Evolutionary conservation across 1,140 invertebrate species (phyloP).

Genomic region (Chironomus striatipennis): DNA sequence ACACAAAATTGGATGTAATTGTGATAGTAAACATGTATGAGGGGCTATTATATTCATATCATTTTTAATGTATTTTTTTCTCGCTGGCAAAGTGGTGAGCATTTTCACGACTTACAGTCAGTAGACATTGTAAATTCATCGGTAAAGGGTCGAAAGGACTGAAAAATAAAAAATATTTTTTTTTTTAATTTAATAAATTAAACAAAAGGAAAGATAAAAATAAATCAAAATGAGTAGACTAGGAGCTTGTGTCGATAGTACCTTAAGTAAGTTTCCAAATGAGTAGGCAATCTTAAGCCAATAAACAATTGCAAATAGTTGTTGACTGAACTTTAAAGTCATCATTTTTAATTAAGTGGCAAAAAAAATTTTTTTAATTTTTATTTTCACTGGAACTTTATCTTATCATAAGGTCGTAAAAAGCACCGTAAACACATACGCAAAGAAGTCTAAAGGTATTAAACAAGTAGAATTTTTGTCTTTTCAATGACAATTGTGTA

Average conservation of each 20-base stretch:
- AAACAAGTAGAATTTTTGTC: no score
- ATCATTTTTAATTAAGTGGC: no score
- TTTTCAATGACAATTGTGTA: no score
- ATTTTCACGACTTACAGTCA: background rate
- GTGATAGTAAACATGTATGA: no score
- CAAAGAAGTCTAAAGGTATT: no score
- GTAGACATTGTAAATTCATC: background rate
- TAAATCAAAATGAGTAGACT: background rate
- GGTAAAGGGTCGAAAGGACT: background rate
- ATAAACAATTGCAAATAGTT: no score
- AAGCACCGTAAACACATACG: background rate
- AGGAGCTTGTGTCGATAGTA: constrained; percentile 11
- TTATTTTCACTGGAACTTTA: background rate
- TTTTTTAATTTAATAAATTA: no score
- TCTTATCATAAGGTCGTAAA: background rate
- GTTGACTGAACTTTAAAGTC: no score
- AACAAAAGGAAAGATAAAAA: background rate
- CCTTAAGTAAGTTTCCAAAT: background rate
- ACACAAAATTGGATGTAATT: no score
- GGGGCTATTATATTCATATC: background rate
- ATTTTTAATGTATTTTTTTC: background rate
- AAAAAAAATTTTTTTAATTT: no score
- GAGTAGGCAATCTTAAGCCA: no score
- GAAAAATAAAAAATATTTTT: background rate
- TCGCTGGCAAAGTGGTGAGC: background rate